Base-by-base conservation (phyloP, 2,113 vertebrate species). In the Xiphias gladius region DNA sequence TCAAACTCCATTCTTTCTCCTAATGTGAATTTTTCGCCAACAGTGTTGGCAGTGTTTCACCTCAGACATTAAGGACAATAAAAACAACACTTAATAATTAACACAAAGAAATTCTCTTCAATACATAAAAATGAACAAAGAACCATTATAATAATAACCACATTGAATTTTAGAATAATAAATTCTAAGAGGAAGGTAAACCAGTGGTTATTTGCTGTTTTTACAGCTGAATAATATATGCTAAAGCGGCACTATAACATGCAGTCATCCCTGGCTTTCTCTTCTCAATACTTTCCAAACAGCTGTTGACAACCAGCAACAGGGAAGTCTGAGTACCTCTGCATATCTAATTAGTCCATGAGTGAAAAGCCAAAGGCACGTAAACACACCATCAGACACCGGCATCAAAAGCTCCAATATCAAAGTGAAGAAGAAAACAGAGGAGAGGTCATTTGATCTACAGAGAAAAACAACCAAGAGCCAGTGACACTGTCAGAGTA, bases 351-450 rank as follows among this genome's bases (percentile, higher is more conserved):
- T 89, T 41, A 86, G 64, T 61, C 41, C 63, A 70, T 14, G 50
- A 85, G 72, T 55, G 71, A 79, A 79, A 84, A 81, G 64, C 54
- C 65, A 87, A 77, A 87, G 35, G 80, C 65, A 26, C 2, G 11
- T 67, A 80, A 82, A 83, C 69, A 63, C 72, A 82, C 48, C 63
- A 59, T 76, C 79, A 77, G 80, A 80, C 65, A 57, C 16, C 39
- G 48, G 37, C 48, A 83, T 86, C 73, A 88, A 88, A 90, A 77
- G 54, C 84, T 83, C 37, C 17, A 0, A 19, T 74, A 75, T 90
- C 79, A 81, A 88, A 88, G 80, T 50, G 37, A 86, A 85, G 64
- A 78, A 79, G 67, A 83, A 81, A 83, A 83, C 17, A 6, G 55
- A 63, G 32, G 22, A 54, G 73, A 80, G 78, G 76, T 82, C 78